phyloP scores from a whole-genome alignment of 2,888 invertebrate species.

The Archips xylosteana region DNA sequence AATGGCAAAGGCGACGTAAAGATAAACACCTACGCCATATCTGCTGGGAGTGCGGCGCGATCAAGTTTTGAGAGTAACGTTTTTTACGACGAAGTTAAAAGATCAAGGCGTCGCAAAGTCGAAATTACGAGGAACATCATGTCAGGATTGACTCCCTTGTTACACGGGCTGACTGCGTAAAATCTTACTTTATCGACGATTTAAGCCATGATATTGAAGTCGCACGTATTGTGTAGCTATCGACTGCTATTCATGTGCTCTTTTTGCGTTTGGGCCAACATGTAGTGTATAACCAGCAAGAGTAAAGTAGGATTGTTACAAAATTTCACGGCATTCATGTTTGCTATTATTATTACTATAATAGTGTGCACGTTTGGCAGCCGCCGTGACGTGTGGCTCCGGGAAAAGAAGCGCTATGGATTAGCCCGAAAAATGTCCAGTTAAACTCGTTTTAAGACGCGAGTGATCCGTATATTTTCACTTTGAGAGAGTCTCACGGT shows the following conservation, averaged over 20 bases:
- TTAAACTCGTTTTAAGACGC: too few relatives aligned
- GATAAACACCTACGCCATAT: constrained; percentile 33
- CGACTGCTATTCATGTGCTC: neutral
- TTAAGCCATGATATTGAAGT: neutral
- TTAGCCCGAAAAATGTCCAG: too few relatives aligned
- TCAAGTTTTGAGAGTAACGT: constrained; percentile 32
- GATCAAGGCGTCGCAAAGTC: constrained; percentile 23
- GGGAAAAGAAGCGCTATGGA: too few relatives aligned
- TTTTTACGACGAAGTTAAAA: constrained; percentile 35
- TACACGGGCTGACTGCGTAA: constrained; percentile 17
- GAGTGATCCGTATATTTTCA: too few relatives aligned
- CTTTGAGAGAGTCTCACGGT: too few relatives aligned
- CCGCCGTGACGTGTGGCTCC: too few relatives aligned
- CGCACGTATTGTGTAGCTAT: constrained; percentile 12
- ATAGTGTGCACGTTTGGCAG: too few relatives aligned
- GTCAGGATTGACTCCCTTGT: constrained; percentile 21
- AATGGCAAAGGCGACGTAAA: constrained; percentile 33
- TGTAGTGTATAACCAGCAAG: neutral
- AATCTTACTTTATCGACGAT: constrained; percentile 19
- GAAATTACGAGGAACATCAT: constrained; percentile 17
- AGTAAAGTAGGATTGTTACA: too few relatives aligned
- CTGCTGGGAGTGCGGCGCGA: constrained; percentile 26
- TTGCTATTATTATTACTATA: too few relatives aligned
- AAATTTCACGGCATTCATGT: too few relatives aligned
- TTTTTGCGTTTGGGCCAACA: neutral